Base-by-base conservation (phyloP, 1,140 invertebrate genomes). In the honey bee (Apis mellifera) region DNA sequence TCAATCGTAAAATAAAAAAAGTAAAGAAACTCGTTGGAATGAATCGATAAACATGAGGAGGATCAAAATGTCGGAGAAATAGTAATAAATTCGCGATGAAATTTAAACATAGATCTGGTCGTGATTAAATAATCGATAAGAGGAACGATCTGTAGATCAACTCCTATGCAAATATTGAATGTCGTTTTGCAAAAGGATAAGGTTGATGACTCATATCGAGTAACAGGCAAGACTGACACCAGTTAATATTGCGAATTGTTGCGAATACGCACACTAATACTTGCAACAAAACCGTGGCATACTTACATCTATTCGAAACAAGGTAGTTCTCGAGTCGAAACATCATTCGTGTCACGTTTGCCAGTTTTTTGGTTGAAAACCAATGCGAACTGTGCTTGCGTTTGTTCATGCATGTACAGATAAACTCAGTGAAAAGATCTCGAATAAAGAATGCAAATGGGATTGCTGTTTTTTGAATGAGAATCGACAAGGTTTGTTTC, bases 141-240 rank as follows among this genome's bases (percentile, higher is more conserved):
- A 52, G 42, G 48, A 52, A 52, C 48, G 68, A 70, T 70, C 13
- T 52, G 13, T 4, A 50, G 42, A 69, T 17, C 21, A 9, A 26
- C 21, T 21, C 8, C 21, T n/a, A 70, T 70, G 48, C n/a, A 23
- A 70, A 70, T 70, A 70, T 52, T 23, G 48, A 70, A 52, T 23
- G n/a, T 70, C 48, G 68, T 70, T n/a, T 52, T 19, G 68, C 21
- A 23, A 52, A n/a, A 52, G 48, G 48, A 70, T 23, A 70, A 70
- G 15, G 68, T 52, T 52, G 68, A 52, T 52, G 68, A 70, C 68
- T 70, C 68, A 70, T 70, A 52, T 52, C 68, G 68, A 70, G 68
- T 23, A 17, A 52, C 68, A 70, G 68, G 68, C 68, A 2, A n/a
- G 48, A 52, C 68, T 21, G 42, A 68, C 19, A 52, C 48, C n/a